Percentiles rank a stretch among this genome's conserved stretches.
phyloP scores from a whole-genome alignment of 35 echinoderm and acorn worm species.

The Apostichopus californicus region DNA sequence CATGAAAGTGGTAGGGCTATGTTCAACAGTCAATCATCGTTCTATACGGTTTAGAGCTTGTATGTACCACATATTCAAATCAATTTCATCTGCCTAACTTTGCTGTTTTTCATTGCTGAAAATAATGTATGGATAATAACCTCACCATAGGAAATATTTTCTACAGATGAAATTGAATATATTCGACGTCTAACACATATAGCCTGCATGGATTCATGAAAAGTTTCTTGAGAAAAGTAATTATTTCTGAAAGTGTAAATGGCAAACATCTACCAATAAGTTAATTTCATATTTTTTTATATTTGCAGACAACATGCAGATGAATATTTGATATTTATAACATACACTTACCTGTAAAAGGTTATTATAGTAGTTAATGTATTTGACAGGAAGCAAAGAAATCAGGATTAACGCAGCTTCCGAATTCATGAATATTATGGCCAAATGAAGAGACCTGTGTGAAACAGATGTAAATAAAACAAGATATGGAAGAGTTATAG shows the following conservation, averaged over 20 bases:
- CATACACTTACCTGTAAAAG: slow-evolving; percentile 63
- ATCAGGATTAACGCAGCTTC: slow-evolving; percentile 68
- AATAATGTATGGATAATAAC: not conserved
- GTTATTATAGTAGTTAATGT: slow-evolving; percentile 65
- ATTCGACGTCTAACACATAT: too few species aligned
- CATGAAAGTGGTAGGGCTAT: too few species aligned
- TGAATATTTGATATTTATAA: too few species aligned
- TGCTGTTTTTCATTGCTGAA: not conserved
- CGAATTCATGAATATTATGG: slow-evolving; percentile 67
- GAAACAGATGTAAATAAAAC: not conserved
- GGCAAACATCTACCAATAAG: too few species aligned
- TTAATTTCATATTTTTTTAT: too few species aligned
- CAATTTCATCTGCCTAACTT: not conserved
- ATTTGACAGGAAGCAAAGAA: slow-evolving; percentile 9
- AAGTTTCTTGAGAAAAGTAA: not conserved
- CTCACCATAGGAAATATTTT: not conserved
- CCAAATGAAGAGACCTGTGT: slow-evolving; percentile 64
- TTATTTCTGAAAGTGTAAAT: not conserved
- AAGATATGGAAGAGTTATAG: too few species aligned
- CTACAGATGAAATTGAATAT: not conserved
- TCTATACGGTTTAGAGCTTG: too few species aligned
- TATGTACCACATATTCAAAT: too few species aligned
- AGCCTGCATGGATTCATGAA: not conserved
- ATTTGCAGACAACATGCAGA: too few species aligned
- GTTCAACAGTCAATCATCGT: too few species aligned